Evolutionary conservation across 2,888 invertebrate species (phyloP).

Genomic region (Enchytraeus crypticus): DNA sequence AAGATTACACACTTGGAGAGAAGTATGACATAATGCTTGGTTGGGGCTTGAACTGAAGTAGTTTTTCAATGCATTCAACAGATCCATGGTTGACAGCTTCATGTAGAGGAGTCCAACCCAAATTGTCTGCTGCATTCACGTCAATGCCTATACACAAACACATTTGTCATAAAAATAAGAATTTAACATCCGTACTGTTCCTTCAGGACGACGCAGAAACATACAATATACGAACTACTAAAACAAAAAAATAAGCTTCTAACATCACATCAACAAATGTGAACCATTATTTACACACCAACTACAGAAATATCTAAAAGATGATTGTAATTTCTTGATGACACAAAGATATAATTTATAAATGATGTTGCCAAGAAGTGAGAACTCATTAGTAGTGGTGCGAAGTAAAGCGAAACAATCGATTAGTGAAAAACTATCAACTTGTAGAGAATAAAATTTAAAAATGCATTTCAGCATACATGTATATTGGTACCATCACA

Average conservation of each 20-base stretch:
- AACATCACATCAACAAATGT: too few relatives aligned
- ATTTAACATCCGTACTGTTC: neutral
- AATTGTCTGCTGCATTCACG: slow-evolving; percentile 60
- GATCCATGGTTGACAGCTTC: slow-evolving; percentile 59
- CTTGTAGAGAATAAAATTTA: too few relatives aligned
- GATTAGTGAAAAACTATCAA: too few relatives aligned
- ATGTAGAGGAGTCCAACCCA: slow-evolving; percentile 65
- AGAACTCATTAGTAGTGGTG: too few relatives aligned
- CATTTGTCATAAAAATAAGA: too few relatives aligned
- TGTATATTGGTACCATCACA: too few relatives aligned
- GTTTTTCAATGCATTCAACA: slow-evolving; percentile 54
- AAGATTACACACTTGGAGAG: slow-evolving; percentile 23
- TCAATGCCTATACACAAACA: slow-evolving; percentile 54
- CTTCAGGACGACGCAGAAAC: neutral
- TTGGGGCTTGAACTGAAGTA: slow-evolving; percentile 52
- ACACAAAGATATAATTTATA: too few relatives aligned
- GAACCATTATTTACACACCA: too few relatives aligned
- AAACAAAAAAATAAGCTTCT: neutral
- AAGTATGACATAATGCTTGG: slow-evolving; percentile 35
- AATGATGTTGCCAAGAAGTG: too few relatives aligned
- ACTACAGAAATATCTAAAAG: neutral
- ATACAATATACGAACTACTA: neutral
- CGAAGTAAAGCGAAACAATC: too few relatives aligned
- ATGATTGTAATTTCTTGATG: too few relatives aligned
- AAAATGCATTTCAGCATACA: too few relatives aligned